Evolutionary conservation across 2,888 invertebrate genomes (phyloP).

Genomic region (Acrobeloides nanus): DNA sequence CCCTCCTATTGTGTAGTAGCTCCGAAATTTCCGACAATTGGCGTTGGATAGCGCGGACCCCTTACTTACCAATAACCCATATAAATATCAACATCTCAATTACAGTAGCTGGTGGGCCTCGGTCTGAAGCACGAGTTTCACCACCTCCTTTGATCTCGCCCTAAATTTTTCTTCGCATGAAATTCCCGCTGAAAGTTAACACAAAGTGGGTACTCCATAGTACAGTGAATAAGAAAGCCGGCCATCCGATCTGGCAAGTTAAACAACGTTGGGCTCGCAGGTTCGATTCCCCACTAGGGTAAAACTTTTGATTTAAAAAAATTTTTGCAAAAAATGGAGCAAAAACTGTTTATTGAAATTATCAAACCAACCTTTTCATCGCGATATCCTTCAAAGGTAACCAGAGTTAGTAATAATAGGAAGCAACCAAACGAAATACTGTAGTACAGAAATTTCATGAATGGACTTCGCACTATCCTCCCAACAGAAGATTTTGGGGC

Average conservation of each 20-base stretch:
- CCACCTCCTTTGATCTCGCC: slow-evolving; percentile 15
- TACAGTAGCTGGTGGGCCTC: slow-evolving; percentile 58
- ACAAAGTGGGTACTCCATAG: too few relatives aligned
- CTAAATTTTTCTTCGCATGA: slow-evolving; percentile 15
- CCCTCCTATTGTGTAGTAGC: too few relatives aligned
- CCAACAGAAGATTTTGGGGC: slow-evolving; percentile 58
- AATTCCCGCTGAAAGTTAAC: slow-evolving; percentile 1
- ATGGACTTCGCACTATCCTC: slow-evolving; percentile 59
- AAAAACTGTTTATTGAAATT: too few relatives aligned
- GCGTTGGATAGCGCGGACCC: background rate
- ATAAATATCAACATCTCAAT: slow-evolving; percentile 60
- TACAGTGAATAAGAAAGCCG: too few relatives aligned
- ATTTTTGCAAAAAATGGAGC: too few relatives aligned
- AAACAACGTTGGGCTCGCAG: too few relatives aligned
- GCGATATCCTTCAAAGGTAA: slow-evolving; percentile 52
- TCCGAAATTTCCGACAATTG: too few relatives aligned
- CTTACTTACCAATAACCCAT: slow-evolving; percentile 58
- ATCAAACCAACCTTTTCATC: slow-evolving; percentile 34
- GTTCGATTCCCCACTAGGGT: too few relatives aligned
- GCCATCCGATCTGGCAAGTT: too few relatives aligned
- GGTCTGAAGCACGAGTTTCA: slow-evolving; percentile 46
- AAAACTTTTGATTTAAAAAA: too few relatives aligned
- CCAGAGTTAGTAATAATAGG: slow-evolving; percentile 58
- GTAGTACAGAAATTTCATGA: slow-evolving; percentile 62
- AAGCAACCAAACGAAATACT: slow-evolving; percentile 61